Percentiles rank a stretch among this genome's conserved stretches.
phyloP scores from a whole-genome alignment of 2,113 vertebrate species.

The Charina bottae region DNA sequence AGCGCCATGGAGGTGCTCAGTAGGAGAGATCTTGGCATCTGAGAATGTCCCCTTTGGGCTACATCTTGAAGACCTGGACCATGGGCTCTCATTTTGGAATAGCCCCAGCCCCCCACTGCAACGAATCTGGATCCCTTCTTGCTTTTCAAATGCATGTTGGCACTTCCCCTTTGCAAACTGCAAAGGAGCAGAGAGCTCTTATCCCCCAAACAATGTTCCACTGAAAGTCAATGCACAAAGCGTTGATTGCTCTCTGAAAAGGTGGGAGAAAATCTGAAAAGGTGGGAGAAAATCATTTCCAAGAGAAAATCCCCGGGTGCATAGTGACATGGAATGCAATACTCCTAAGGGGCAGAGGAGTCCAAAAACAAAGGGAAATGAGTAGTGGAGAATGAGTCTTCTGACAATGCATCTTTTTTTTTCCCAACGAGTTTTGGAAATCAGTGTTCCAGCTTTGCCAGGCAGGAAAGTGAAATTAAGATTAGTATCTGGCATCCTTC shows the following conservation, averaged over 20 bases:
- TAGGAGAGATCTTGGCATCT: too few relatives aligned
- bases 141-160: background rate
- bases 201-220: background rate
- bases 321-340: background rate
- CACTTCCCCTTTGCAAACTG: background rate
- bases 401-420: too few relatives aligned
- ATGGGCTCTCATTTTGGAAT: too few relatives aligned
- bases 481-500: too few relatives aligned
- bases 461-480: too few relatives aligned
- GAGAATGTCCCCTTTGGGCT: too few relatives aligned
- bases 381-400: background rate
- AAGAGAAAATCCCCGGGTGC: background rate
- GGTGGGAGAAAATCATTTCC: background rate
- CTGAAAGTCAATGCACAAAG: background rate
- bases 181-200: background rate
- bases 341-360: background rate
- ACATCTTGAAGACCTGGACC: background rate
- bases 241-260: background rate
- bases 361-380: background rate
- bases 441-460: too few relatives aligned
- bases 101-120: too few relatives aligned
- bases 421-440: background rate
- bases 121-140: background rate
- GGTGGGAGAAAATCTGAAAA: too few relatives aligned
- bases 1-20: too few relatives aligned